These are phyloP conservation scores for Campopleginae sp. DNA, from an alignment of 2,888 invertebrate species.

Conservation along the genomic window DNA sequence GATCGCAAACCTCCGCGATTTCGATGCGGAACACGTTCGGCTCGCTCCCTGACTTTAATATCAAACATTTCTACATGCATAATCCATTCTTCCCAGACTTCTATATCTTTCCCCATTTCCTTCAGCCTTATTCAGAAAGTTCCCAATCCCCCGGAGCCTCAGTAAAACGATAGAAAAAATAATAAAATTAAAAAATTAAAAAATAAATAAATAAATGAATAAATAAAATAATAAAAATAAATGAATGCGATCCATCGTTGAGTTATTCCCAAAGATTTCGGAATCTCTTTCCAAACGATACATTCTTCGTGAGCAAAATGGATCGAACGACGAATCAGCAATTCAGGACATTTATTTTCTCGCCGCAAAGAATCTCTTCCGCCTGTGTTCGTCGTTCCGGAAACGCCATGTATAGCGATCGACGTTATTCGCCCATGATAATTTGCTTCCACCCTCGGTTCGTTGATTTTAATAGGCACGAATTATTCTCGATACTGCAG, in stretches of 20 bases:
- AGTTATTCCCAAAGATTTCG: too few relatives aligned
- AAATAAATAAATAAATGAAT: background rate
- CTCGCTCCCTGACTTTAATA: constrained; percentile 1
- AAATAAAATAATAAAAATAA: background rate
- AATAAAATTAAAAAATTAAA: background rate
- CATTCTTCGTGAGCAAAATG: constrained; percentile 1
- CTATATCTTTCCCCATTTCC: background rate
- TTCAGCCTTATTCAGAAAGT: background rate
- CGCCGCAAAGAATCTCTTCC: constrained; percentile 67
- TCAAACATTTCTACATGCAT: constrained; percentile 3
- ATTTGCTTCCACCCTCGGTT: constrained; percentile 16
- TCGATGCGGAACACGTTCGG: constrained; percentile 43
- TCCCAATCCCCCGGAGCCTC: background rate
- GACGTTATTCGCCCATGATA: constrained; percentile 11
- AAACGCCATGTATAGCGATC: constrained; percentile 49
- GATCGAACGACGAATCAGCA: constrained; percentile 44
- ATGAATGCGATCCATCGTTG: too few relatives aligned
- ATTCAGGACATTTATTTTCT: constrained; percentile 59
- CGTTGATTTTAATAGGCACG: constrained; percentile 15
- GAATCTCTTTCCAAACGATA: background rate
- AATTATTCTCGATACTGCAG: background rate
- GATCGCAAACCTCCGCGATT: constrained; percentile 40
- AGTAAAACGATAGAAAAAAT: background rate
- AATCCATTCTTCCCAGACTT: background rate
- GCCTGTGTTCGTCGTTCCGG: constrained; percentile 68